Evolutionary conservation across 1,140 invertebrate species (phyloP), one percentile per base, ranked within the genome.

Genomic region (Drosophila biarmipes): DNA sequence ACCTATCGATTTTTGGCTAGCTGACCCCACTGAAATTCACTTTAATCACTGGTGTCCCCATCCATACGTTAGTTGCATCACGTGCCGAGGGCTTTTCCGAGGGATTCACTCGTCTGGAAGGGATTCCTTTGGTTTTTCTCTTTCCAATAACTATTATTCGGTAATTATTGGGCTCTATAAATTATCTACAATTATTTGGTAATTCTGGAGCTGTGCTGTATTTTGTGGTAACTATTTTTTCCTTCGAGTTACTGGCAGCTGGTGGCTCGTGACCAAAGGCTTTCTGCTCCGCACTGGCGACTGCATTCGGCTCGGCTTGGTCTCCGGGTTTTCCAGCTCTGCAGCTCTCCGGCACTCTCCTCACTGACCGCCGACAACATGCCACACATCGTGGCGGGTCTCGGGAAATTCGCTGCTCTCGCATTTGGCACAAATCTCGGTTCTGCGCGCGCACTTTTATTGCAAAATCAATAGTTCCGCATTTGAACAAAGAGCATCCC

Each of bases 361-460:
- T 78, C 54, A 78, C 82, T 87, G 82, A 87, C 82, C 82, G 82
- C 56, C 82, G 82, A 87, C 82, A 87, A 87, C 78, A 78, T 87
- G 82, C 24, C 77, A 74, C 56, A 58, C 69, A 73, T 54, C 59
- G 51, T 42, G 72, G 46, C n/a, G 24, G 27, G 46, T 49, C 46
- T 49, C 45, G 71, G 58, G 54, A 31, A 56, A 12, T 40, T 66
- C 19, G 38, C 40, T 68, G 52, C 75, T 73, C 76, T 84, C 73
- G n/a, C 51, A 17, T 45, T 84, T 78, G 43, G 57, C 64, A 61
- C 46, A 85, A 89, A 89, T 84, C 85, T 77, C 67, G 55, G 76
- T 48, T 31, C 46, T 89, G 84, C 84, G 84, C 84, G 84, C 84
- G 84, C 84, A 89, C 78, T 81, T 89, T 73, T 66, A 79, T 87